phyloP scores from a whole-genome alignment of 1,140 invertebrate species.

The Rhopalosiphum maidis region DNA sequence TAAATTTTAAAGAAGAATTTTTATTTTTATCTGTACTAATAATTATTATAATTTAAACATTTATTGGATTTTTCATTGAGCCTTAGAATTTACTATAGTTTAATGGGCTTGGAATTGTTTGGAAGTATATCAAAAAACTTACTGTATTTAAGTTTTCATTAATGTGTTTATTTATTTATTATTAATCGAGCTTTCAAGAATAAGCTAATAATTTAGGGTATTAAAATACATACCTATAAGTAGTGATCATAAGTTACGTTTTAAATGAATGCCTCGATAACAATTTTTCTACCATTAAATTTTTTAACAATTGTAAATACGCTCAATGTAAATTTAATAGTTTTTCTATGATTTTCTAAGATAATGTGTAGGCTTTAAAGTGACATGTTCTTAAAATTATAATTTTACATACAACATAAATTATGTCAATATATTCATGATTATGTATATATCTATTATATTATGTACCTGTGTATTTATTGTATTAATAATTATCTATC shows the following conservation, averaged over 20 bases:
- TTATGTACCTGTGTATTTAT: background rate
- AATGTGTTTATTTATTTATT: background rate
- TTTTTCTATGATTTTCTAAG: background rate
- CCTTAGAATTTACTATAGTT: no score
- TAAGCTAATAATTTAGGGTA: background rate
- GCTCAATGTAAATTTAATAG: background rate
- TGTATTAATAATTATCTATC: background rate
- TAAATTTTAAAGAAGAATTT: background rate
- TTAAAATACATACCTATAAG: background rate
- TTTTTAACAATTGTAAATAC: background rate
- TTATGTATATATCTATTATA: background rate
- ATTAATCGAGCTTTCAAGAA: background rate
- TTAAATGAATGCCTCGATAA: background rate
- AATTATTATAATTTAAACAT: background rate
- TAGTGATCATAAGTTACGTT: background rate
- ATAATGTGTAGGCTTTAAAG: background rate
- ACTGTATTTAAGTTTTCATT: background rate
- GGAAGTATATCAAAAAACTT: background rate
- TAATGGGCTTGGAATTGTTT: background rate
- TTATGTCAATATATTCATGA: background rate
- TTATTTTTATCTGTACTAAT: background rate
- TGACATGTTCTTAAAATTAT: background rate
- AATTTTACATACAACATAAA: background rate
- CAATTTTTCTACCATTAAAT: background rate
- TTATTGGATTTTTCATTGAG: background rate